Evolutionary conservation across 2,888 invertebrate genomes (phyloP).

Genomic region (Ernsta delagoae): DNA sequence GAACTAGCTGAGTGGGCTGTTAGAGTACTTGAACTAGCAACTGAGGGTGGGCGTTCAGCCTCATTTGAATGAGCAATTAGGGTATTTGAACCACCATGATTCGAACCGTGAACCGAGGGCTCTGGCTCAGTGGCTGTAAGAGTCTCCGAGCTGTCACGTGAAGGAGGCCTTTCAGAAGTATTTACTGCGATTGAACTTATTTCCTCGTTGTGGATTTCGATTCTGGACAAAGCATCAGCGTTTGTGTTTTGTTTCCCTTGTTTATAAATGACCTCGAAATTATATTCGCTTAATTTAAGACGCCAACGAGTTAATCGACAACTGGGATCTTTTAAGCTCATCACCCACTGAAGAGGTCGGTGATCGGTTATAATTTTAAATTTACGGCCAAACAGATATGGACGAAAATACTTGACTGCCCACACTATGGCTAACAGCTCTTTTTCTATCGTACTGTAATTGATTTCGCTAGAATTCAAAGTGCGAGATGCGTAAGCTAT

Average conservation of each 20-base stretch:
- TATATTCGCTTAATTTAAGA: constrained; percentile 25
- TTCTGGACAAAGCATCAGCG: not conserved
- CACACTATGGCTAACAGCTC: constrained; percentile 41
- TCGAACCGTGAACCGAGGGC: no score
- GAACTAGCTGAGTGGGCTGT: not conserved
- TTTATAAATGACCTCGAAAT: constrained; percentile 11
- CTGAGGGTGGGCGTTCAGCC: not conserved
- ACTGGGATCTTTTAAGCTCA: constrained; percentile 20
- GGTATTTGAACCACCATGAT: not conserved
- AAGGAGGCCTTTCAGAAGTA: constrained; percentile 6
- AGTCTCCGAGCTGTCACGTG: no score
- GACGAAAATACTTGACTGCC: constrained; percentile 44
- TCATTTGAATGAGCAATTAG: constrained; percentile 1
- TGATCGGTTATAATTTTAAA: constrained; percentile 41
- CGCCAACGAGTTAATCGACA: constrained; percentile 14
- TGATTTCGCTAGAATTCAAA: constrained; percentile 23
- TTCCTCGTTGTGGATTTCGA: constrained; percentile 9
- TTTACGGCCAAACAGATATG: constrained; percentile 52
- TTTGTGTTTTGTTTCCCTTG: constrained; percentile 6
- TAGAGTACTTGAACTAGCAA: not conserved
- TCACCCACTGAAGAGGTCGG: constrained; percentile 10
- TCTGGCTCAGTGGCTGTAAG: no score
- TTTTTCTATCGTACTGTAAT: constrained; percentile 36
- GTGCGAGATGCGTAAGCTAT: constrained; percentile 35
- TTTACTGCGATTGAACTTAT: constrained; percentile 5